These are phyloP conservation scores for Phymanthus crucifer DNA, from an alignment of 92 coral and sea anemone genomes.

Conservation along the genomic window DNA sequence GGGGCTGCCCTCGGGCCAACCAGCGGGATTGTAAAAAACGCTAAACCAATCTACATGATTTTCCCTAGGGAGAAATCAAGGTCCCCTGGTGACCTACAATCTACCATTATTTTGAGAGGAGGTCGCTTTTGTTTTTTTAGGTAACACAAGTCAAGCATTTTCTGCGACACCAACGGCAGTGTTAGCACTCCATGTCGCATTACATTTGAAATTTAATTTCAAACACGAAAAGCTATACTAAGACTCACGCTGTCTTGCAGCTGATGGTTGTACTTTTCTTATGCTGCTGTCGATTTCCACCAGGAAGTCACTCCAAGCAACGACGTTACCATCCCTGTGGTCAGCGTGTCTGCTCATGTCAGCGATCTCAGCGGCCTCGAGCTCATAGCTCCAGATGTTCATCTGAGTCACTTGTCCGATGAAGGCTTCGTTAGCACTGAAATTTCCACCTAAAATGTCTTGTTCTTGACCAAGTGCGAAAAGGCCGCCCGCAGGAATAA, in stretches of 20 bases:
- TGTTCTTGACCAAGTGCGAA: slow-evolving; percentile 95
- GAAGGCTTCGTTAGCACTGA: slow-evolving; percentile 92
- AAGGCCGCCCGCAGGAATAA: slow-evolving; percentile 76
- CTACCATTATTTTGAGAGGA: too few relatives aligned
- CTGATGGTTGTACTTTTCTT: slow-evolving; percentile 63
- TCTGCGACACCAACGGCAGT: too few relatives aligned
- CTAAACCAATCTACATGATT: too few relatives aligned
- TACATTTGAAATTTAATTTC: too few relatives aligned
- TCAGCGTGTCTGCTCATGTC: slow-evolving; percentile 72
- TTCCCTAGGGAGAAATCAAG: too few relatives aligned
- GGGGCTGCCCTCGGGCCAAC: too few relatives aligned
- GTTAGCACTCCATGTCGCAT: too few relatives aligned
- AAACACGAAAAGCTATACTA: not conserved
- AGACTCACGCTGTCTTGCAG: slow-evolving; percentile 70
- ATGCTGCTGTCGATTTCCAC: slow-evolving; percentile 57
- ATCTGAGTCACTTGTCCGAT: slow-evolving; percentile 85
- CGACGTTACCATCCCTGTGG: slow-evolving; percentile 69
- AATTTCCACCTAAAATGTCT: slow-evolving; percentile 79
- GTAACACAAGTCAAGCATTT: too few relatives aligned
- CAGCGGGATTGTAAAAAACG: too few relatives aligned
- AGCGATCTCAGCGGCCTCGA: slow-evolving; percentile 49
- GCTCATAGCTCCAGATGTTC: slow-evolving; percentile 86
- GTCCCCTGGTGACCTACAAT: too few relatives aligned
- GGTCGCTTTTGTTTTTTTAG: too few relatives aligned
- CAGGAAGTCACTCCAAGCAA: slow-evolving; percentile 91